phyloP scores from a whole-genome alignment of 2,888 invertebrate genomes.

The Agrotis clavis region DNA sequence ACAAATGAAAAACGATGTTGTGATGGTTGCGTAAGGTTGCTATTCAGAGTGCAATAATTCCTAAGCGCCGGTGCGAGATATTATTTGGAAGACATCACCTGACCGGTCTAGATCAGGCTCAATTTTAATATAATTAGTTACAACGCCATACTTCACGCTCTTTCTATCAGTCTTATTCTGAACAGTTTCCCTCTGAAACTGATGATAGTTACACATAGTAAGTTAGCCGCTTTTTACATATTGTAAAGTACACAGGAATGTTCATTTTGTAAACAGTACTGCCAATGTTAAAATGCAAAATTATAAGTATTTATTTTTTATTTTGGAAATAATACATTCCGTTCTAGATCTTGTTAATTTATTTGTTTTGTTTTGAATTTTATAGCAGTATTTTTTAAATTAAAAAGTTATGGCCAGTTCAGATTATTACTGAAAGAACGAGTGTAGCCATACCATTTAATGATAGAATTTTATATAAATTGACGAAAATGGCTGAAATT shows the following conservation, averaged over 20 bases:
- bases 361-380: not conserved
- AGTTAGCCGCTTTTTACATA: constrained; percentile 6
- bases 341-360: not conserved
- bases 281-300: no score
- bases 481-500: constrained; percentile 74
- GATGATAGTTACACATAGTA: constrained; percentile 29
- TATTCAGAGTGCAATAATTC: constrained; percentile 3
- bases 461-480: constrained; percentile 62
- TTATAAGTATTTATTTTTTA: not conserved
- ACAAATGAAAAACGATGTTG: constrained; percentile 1
- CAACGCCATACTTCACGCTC: constrained; percentile 56
- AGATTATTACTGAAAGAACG: constrained; percentile 63
- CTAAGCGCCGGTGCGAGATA: constrained; percentile 17
- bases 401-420: constrained; percentile 36
- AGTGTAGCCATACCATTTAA: constrained; percentile 48
- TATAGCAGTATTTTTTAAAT: not conserved
- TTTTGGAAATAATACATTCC: not conserved
- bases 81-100: constrained; percentile 77
- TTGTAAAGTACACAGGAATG: constrained; percentile 1
- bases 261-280: not conserved
- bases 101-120: constrained; percentile 65
- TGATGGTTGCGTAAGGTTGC: not conserved
- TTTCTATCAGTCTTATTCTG: constrained; percentile 76
- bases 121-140: constrained; percentile 55
- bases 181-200: constrained; percentile 61